These are phyloP conservation scores for Nasonia oneida DNA, from an alignment of 2,888 invertebrate genomes.

Conservation along the genomic window DNA sequence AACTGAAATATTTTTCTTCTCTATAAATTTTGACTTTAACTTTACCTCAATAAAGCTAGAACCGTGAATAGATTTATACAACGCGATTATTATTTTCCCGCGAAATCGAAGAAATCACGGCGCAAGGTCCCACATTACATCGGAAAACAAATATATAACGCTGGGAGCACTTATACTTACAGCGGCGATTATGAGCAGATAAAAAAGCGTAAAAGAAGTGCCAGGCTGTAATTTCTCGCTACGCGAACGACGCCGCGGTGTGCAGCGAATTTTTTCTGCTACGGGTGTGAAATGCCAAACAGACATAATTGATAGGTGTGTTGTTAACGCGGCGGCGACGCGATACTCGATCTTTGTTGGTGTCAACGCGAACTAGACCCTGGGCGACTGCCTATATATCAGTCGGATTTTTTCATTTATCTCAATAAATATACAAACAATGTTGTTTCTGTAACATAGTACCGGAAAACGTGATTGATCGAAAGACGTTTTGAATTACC, in stretches of 20 bases:
- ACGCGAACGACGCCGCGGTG: not conserved
- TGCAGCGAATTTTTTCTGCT: conserved; percentile 19
- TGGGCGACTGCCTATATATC: conserved; percentile 14
- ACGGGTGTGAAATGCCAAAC: conserved; percentile 57
- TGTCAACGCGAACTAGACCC: conserved; percentile 29
- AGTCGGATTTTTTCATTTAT: conserved; percentile 43
- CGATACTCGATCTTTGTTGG: conserved; percentile 52
- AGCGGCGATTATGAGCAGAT: not conserved
- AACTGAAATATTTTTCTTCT: not conserved
- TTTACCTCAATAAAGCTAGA: not conserved
- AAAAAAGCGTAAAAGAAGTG: conserved; percentile 17
- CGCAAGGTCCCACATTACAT: conserved; percentile 1
- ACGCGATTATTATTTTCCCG: not conserved
- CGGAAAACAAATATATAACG: not conserved
- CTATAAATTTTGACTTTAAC: not conserved
- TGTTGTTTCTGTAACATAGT: conserved; percentile 11
- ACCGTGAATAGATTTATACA: not conserved
- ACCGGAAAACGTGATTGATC: conserved; percentile 42
- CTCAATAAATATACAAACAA: conserved; percentile 39
- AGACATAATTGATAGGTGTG: conserved; percentile 58
- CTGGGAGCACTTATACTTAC: not conserved
- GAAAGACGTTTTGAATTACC: conserved; percentile 24
- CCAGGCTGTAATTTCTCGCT: conserved; percentile 39
- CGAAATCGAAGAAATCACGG: not conserved
- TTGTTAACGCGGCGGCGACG: conserved; percentile 47